Conservation (phyloP, 2,113 vertebrate species). For the Prionailurus viverrinus region DNA sequence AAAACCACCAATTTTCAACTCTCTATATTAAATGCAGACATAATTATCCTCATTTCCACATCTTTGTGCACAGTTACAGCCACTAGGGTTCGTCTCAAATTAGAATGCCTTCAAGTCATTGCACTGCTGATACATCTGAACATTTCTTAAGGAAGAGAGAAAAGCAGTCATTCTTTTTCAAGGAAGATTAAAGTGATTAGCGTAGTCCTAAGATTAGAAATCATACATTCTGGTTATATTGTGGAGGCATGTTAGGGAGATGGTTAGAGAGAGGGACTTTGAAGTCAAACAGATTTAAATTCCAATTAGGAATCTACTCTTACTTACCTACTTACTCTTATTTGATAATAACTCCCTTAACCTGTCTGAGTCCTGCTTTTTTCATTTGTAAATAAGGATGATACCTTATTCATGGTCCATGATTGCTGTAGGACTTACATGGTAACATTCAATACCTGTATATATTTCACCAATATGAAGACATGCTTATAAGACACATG, state of each 20-base stretch:
- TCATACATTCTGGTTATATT: background rate
- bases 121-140: background rate
- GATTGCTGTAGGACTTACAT: background rate
- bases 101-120: background rate
- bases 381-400: background rate
- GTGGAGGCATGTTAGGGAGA: background rate
- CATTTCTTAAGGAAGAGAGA: constrained; percentile 26
- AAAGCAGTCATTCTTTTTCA: background rate
- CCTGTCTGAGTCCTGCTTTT: background rate
- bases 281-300: constrained; percentile 33
- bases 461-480: background rate
- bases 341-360: background rate
- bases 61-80: background rate
- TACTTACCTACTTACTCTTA: background rate
- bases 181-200: constrained; percentile 35
- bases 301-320: background rate
- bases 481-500: background rate
- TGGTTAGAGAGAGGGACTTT: background rate
- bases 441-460: background rate
- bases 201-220: constrained; percentile 42
- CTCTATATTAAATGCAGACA: constrained; percentile 4
- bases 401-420: background rate
- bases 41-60: constrained; percentile 22
- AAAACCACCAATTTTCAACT: background rate
- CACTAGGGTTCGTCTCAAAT: background rate